phyloP scores from a whole-genome alignment of 2,113 vertebrate species.

The Pristiophorus japonicus region DNA sequence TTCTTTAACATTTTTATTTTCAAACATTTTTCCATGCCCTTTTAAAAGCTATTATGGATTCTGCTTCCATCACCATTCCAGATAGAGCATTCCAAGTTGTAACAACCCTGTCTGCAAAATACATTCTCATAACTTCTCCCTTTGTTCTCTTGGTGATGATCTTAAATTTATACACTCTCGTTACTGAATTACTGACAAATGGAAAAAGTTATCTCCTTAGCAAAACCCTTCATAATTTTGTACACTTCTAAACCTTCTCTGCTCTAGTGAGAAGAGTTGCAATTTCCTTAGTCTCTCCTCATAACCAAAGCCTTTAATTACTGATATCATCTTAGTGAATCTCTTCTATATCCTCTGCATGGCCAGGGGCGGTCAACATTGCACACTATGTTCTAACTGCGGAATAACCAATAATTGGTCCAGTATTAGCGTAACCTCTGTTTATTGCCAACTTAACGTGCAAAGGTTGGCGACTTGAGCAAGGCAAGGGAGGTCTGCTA shows the following conservation, averaged over 20 bases:
- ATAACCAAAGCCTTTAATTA: not conserved
- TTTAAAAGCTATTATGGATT: not conserved
- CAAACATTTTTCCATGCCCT: not conserved
- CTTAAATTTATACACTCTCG: not conserved
- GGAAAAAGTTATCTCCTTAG: not conserved
- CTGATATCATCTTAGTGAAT: not conserved
- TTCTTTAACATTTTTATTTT: not conserved
- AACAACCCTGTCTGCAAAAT: not conserved
- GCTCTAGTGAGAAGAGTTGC: not conserved
- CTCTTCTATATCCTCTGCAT: too few relatives aligned
- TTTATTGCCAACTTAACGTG: not conserved
- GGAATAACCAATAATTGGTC: not conserved
- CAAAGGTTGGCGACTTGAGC: not conserved
- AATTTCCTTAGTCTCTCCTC: not conserved
- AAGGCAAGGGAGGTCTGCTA: not conserved
- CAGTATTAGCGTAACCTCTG: not conserved
- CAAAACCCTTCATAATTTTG: not conserved
- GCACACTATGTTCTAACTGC: not conserved
- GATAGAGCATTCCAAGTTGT: not conserved
- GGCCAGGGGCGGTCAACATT: not conserved
- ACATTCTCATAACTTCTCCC: not conserved
- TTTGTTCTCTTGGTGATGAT: not conserved
- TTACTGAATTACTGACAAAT: not conserved
- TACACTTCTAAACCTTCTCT: not conserved
- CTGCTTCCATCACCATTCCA: not conserved